A percentile compares a stretch with the other conserved stretches of the same genome.
These are phyloP conservation scores for Leptinotarsa juncta DNA, from an alignment of 2,888 invertebrate genomes.

Conservation along the genomic window DNA sequence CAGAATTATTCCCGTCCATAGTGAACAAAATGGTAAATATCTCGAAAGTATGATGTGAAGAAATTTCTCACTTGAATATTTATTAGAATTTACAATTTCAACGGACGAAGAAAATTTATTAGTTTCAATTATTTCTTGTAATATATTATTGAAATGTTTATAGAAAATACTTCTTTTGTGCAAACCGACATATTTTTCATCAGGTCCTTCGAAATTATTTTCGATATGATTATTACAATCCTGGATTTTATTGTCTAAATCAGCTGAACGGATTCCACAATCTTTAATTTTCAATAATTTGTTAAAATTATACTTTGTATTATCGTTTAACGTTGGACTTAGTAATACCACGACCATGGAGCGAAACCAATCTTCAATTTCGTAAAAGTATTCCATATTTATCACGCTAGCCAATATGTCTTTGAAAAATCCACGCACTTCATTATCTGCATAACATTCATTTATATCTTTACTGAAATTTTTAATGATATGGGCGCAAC, in stretches of 20 bases:
- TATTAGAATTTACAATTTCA: not conserved
- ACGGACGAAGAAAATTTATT: not conserved
- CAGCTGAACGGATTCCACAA: not conserved
- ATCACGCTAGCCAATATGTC: constrained; percentile 4
- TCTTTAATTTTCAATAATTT: not conserved
- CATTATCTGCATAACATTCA: not conserved
- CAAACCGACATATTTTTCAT: not conserved
- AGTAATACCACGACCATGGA: not conserved
- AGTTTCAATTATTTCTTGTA: not conserved
- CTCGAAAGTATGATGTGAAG: not conserved
- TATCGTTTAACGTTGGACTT: not conserved
- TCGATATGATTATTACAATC: not conserved
- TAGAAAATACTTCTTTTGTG: constrained; percentile 18
- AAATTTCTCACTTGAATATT: not conserved
- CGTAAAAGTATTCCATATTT: constrained; percentile 1
- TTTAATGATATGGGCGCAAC: constrained; percentile 5
- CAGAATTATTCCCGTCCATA: constrained; percentile 22
- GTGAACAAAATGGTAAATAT: constrained; percentile 15
- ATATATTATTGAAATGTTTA: constrained; percentile 7
- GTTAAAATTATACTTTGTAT: not conserved
- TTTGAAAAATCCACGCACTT: constrained; percentile 7
- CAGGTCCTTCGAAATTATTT: not conserved
- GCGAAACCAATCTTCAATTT: constrained; percentile 12
- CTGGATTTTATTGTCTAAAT: not conserved
- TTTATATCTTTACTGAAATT: constrained; percentile 9